Evolutionary conservation across 2,888 invertebrate genomes (phyloP), one percentile per base, ranked within the genome.

Genomic region (Anticlea derivata): DNA sequence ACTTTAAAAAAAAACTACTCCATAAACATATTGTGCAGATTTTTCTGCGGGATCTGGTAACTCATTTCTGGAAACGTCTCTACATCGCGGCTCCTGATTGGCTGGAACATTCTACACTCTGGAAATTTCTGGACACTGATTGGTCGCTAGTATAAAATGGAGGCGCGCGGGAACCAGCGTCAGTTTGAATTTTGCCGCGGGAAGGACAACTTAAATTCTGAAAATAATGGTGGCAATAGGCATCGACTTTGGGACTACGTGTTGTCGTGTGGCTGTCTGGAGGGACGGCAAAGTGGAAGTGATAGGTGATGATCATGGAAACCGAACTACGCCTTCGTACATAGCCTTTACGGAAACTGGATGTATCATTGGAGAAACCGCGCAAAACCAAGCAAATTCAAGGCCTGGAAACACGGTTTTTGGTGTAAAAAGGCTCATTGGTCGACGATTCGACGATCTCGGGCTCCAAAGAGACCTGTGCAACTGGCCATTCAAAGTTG

Each of bases 161-260:
- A 41, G 54, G 47, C 35, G 55, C 63, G 74, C 76, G 74, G 60
- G 61, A 61, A 63, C 34, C 10, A 20, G 48, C 30, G 31, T 43
- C 38, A 49, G 20, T 50, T 55, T 10, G 48, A 45, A 26, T 17
- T 10, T 1, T 1, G 38, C 6, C 8, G 33, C 17, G 37, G 27
- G 22, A 13, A 35, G 44, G 13, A 34, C 8, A 8, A 53, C 38
- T 17, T 34, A 29, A 35, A 7, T 50, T 45, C 34, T 5, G 8
- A 13, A 68, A 17, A 17, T 58, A 56, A 86, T 86, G 86, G 80
- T 73, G 39, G 80, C 78, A 5, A 68, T 87, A 0, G 86, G 86
- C 0, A 85, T 87, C 5, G 86, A 86, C 66, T 77, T 87, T 43
- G 87, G 87, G 3, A 85, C 83, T 1, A 73, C 82, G 13, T 75